Percentiles rank a stretch among this genome's conserved stretches.
Evolutionary conservation across 2,797 vertebrate genomes (phyloP).

Genomic region (Clarias platycephalus): DNA sequence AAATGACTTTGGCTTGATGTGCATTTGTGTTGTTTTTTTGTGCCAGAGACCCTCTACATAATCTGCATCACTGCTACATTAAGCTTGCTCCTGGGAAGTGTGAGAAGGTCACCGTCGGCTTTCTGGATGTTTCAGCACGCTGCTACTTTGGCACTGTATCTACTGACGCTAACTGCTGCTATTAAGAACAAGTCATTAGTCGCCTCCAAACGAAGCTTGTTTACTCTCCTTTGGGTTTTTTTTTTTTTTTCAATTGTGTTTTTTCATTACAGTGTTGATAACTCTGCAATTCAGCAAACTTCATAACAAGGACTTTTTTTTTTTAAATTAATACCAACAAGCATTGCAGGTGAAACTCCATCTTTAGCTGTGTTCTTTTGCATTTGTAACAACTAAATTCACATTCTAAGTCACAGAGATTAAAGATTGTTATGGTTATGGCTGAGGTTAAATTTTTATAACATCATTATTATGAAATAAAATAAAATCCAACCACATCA

Average conservation of each 20-base stretch:
- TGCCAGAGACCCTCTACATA: slow-evolving; percentile 57
- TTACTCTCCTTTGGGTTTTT: slow-evolving; percentile 62
- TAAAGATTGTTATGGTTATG: neutral
- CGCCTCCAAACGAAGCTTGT: slow-evolving; percentile 63
- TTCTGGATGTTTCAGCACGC: slow-evolving; percentile 50
- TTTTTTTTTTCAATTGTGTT: neutral
- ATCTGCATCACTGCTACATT: slow-evolving; percentile 43
- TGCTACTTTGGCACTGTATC: slow-evolving; percentile 70
- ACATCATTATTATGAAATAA: neutral
- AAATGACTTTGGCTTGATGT: slow-evolving; percentile 64
- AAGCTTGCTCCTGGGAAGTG: slow-evolving; percentile 37
- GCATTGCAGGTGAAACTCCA: neutral
- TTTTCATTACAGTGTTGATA: slow-evolving; percentile 12
- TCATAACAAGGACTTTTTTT: slow-evolving; percentile 19
- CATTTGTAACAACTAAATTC: neutral
- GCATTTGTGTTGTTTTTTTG: slow-evolving; percentile 66
- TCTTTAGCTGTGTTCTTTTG: slow-evolving; percentile 10
- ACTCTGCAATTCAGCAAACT: slow-evolving; percentile 22
- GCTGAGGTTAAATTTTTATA: neutral
- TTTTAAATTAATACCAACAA: slow-evolving; percentile 3
- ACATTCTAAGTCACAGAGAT: neutral
- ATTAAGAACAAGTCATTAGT: slow-evolving; percentile 72
- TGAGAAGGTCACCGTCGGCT: slow-evolving; percentile 42
- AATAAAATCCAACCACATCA: neutral
- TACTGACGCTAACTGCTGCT: slow-evolving; percentile 63